Base-by-base conservation (phyloP, 2,113 vertebrate species). In the Polypterus bichir region DNA sequence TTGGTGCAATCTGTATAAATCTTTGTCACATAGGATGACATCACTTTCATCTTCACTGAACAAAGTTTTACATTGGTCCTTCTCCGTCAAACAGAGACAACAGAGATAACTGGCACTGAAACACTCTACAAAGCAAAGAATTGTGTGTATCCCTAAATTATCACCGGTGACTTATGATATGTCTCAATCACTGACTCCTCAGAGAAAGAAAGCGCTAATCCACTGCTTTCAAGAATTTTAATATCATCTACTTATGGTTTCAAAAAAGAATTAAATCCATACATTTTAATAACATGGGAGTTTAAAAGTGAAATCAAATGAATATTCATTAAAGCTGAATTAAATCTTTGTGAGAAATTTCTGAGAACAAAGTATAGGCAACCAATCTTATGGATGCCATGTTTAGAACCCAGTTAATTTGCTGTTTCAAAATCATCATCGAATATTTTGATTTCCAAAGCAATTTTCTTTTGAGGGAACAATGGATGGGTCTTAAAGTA, bases 231-330 rank as follows among this genome's bases (percentile, higher is more conserved):
- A 60, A 65, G 59, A 27, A 66, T 46, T 57, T 66, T 66, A 0
- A 66, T 4, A 44, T 67, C 57, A 64, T 54, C 52, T 1, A 66
- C 5, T 10, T 63, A 44, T 55, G 68, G 61, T 11, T 69, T 48
- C 46, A 71, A 59, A 10, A 67, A 59, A 5, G 48, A 3, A 9
- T 66, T 9, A 62, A 65, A 69, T 1, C 63, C 59, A 67, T 64
- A 62, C 3, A 5, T 49, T 52, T 65, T 67, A 54, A 71, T 57
- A 59, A 66, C 66, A 10, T 71, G 66, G 3, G 66, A 46, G 61
- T 66, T 55, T 48, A 68, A 68, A 53, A 68, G 49, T 7, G 64
- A 59, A 62, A 48, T 63, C 49, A 64, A 49, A 55, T 66, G 62
- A 55, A 66, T 68, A 44, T 66, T 68, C 5, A 46, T 6, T 9